Conservation (phyloP, 2,113 vertebrate species). For the Atherinomorus stipes region DNA sequence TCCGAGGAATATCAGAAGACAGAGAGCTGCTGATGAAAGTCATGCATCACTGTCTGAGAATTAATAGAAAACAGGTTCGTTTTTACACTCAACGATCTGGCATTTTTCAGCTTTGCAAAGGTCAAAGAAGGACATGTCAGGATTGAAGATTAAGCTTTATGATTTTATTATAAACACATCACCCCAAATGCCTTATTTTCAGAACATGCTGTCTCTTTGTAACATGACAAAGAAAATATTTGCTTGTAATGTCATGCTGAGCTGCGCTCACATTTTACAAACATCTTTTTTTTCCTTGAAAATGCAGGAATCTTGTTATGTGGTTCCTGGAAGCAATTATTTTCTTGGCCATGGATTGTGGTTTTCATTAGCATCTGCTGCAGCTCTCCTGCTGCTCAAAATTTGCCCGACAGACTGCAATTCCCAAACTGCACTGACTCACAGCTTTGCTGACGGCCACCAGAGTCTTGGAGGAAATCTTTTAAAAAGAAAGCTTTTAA, state of each 20-base stretch:
- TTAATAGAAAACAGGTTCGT: background rate
- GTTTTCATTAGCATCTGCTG: conserved; percentile 65
- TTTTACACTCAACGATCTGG: conserved; percentile 6
- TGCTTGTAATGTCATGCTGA: conserved; percentile 49
- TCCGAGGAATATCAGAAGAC: conserved; percentile 21
- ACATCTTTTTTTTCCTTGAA: background rate
- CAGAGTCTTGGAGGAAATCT: conserved; percentile 1
- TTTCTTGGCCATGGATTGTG: conserved; percentile 60
- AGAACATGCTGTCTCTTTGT: background rate
- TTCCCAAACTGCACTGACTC: conserved; percentile 70
- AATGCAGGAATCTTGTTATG: conserved; percentile 61
- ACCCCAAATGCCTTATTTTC: background rate
- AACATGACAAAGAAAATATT: conserved; percentile 44
- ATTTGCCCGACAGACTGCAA: conserved; percentile 54
- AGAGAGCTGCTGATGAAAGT: conserved; percentile 16
- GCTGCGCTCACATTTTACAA: conserved; percentile 41
- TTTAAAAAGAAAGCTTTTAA: conserved; percentile 38
- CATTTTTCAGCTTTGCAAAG: conserved; percentile 35
- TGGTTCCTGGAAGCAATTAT: conserved; percentile 77
- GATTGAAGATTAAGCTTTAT: conserved; percentile 19
- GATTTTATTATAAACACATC: conserved; percentile 17
- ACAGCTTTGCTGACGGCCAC: conserved; percentile 32
- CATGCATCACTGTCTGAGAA: conserved; percentile 3
- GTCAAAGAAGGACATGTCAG: conserved; percentile 16
- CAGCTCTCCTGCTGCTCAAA: conserved; percentile 51